Evolutionary conservation across 2,113 vertebrate genomes (phyloP), one percentile per base, ranked within the genome.

Genomic region (Myotis yumanensis): DNA sequence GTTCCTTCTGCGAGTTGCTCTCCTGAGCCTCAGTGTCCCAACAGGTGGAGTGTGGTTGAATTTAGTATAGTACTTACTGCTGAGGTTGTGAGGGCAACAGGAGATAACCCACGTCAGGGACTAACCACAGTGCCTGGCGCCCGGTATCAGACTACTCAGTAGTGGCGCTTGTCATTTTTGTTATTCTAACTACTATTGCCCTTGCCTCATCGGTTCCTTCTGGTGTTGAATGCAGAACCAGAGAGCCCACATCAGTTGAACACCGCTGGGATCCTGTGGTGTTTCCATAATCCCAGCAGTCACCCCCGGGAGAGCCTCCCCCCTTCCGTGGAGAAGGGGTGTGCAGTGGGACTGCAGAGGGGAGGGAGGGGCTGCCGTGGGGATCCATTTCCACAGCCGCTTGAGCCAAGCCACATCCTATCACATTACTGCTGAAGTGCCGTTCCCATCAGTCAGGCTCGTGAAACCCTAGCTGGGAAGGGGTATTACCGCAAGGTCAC

Each of bases 121-220:
- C 37, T 51, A 23, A 57, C 69, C 71, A 20, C 81, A 2, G 3
- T 17, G 35, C 52, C 59, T 46, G 75, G 28, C 37, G 85, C 35
- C 7, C 35, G 5, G 71, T 1, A 7, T 18, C 40, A 0, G 5
- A 15, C 52, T 25, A 6, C 40, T 32, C 40, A 3, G 1, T 11
- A 25, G 46, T 1, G 28, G 51, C 52, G 43, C 4, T 3, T 16
- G 30, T 16, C 20, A 5, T n/a, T 72, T 62, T 83, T 43, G 35
- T 64, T 28, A 28, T 37, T 72, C 8, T 40, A 57, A 35, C 14
- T 17, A 0, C 64, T 40, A 32, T 30, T 22, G n/a, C 30, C 35
- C 52, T 81, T n/a, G 46, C 51, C 35, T 18, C 32, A 57, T 10
- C 11, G 37, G 32, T 82, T 64, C 37, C 52, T 88, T 30, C 59